These are phyloP conservation scores for Actinernus sp. DNA, from an alignment of 92 coral and sea anemone genomes.

Conservation along the genomic window DNA sequence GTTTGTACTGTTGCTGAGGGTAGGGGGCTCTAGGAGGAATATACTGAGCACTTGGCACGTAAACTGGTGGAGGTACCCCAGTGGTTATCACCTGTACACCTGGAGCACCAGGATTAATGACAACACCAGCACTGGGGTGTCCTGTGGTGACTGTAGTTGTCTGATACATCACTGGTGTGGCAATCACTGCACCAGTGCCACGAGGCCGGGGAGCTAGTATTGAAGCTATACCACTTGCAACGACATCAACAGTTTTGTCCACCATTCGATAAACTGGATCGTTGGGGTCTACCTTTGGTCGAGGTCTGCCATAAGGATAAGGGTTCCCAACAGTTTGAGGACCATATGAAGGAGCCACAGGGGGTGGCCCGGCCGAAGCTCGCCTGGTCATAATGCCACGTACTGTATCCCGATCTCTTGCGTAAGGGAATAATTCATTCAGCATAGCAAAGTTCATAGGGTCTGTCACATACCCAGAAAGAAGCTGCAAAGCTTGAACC, in stretches of 20 bases:
- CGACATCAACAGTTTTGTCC: constrained; percentile 76
- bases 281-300: constrained; percentile 64
- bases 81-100: constrained; percentile 35
- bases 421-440: constrained; percentile 67
- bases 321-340: constrained; percentile 70
- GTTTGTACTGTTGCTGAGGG: not conserved
- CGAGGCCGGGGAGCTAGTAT: constrained; percentile 60
- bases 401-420: constrained; percentile 67
- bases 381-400: constrained; percentile 77
- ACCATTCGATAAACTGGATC: constrained; percentile 66
- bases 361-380: constrained; percentile 69
- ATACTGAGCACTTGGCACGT: not conserved
- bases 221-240: constrained; percentile 65
- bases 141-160: constrained; percentile 46
- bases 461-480: constrained; percentile 71
- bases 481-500: constrained; percentile 69
- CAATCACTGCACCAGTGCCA: constrained; percentile 52
- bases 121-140: constrained; percentile 13
- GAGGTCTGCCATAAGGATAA: constrained; percentile 84
- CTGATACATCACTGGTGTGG: constrained; percentile 53
- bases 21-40: not conserved
- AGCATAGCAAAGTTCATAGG: constrained; percentile 69
- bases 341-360: constrained; percentile 39
- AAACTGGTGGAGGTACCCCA: constrained; percentile 3
- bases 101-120: constrained; percentile 13